Evolutionary conservation across 2,888 invertebrate genomes (phyloP), one percentile per base, ranked within the genome.

Genomic region (Platerodrilus igneus): DNA sequence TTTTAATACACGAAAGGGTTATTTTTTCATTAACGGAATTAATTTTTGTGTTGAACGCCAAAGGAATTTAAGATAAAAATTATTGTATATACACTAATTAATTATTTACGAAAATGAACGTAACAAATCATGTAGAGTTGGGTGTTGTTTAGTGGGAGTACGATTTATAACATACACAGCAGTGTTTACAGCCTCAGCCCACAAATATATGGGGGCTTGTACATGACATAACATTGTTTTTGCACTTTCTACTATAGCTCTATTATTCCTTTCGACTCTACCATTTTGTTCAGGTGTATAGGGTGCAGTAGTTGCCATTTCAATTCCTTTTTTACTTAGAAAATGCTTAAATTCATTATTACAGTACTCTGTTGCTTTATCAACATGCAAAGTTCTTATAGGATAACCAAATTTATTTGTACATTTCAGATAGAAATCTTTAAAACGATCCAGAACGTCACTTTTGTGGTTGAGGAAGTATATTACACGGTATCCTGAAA

Each of bases 181-280:
- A 10, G 59, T 59, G 16, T 51, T 52, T 2, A 60, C 57, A 9
- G 62, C 65, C 44, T 68, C 62, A 6, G 57, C 59, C 63, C 64
- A 67, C 22, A 62, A 45, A 8, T 38, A 16, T 15, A 47, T 37
- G 1, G 54, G 54, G 14, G 63, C 17, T 17, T 54, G 41, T 15
- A 51, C 49, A 8, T 51, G 40, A 9, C 47, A 42, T n/a, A 66
- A 15, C 57, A 64, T 59, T 3, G 60, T 39, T 26, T 57, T 43
- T 5, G 63, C 59, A 35, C 47, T 45, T 40, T 64, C 63, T 7
- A 61, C 50, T 9, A 63, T 48, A n/a, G 60, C 60, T 14, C 62
- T 27, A 20, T 57, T 57, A 25, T 61, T 54, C 17, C 61, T 25
- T 41, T 66, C 62, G 1, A 50, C 40, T 29, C 40, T 43, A 4